A percentile compares a stretch with the other conserved stretches of the same genome.
phyloP scores from a whole-genome alignment of 2,797 vertebrate species.

The Sardinella longiceps region DNA sequence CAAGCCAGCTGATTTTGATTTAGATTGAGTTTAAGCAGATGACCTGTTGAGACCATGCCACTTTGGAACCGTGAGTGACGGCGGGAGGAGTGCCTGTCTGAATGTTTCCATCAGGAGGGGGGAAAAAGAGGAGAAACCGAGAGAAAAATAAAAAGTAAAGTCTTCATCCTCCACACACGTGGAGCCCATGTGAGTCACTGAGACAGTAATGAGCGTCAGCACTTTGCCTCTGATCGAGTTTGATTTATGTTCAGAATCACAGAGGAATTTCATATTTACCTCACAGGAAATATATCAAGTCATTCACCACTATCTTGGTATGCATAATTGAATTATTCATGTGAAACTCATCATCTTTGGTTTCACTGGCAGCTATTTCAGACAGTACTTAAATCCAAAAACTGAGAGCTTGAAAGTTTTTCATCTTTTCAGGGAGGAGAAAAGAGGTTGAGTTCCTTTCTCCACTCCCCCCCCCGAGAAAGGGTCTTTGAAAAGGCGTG shows the following conservation, averaged over 20 bases:
- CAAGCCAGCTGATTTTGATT: not conserved
- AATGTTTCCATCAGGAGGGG: not conserved
- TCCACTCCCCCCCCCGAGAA: not conserved
- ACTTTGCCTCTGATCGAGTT: not conserved
- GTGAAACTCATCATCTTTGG: not conserved
- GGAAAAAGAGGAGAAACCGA: slow-evolving; percentile 39
- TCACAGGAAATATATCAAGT: slow-evolving; percentile 8
- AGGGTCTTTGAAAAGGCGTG: slow-evolving; percentile 28
- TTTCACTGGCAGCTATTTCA: not conserved
- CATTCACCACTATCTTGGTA: not conserved
- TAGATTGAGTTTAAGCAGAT: not conserved
- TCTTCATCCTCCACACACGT: not conserved
- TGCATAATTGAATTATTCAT: not conserved
- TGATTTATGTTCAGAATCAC: slow-evolving; percentile 4
- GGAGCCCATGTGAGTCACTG: not conserved
- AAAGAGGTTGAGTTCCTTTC: not conserved
- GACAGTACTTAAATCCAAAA: not conserved
- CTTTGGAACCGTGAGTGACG: not conserved
- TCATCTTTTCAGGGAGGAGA: not conserved
- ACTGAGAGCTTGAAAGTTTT: not conserved
- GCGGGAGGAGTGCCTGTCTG: not conserved
- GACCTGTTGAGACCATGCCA: not conserved
- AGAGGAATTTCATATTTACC: not conserved
- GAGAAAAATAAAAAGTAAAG: not conserved
- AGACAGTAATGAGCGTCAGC: not conserved